Base-by-base conservation (phyloP, 2,888 invertebrate species). In the Prosopocoilus inquinatus region DNA sequence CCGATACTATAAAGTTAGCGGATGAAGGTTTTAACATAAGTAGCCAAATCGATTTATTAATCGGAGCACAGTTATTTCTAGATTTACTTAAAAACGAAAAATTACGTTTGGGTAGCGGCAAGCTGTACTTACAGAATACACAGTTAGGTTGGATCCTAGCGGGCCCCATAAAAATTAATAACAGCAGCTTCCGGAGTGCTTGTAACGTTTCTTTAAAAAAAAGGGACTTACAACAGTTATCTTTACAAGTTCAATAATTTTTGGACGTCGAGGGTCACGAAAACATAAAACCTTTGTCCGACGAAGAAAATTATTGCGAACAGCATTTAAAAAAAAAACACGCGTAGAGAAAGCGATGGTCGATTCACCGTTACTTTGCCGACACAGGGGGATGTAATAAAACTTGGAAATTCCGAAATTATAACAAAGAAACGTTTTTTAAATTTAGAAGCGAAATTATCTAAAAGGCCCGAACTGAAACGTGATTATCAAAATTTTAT, bases 91-190 rank as follows among this genome's bases (percentile, higher is more conserved):
- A 35, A 36, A 11, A 15, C n/a, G 58, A 47, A n/a, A 47, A 53
- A 48, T 51, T 52, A 13, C 11, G 11, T 49, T 15, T 49, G 20
- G 41, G 35, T 20, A 49, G 43, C 7, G 38, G 53, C 32, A 34
- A 45, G 13, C 59, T 55, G 5, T 36, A 53, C 13, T 51, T 61
- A 7, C 57, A 64, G 46, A 58, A 63, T 20, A 61, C 65, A 9
- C 13, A 39, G 38, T 50, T 64, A 11, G 61, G 64, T 8, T 61
- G 62, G 59, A 50, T 65, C 15, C n/a, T 62, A n/a, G 47, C 59
- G n/a, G 62, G 63, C 3, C 9, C 34, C 3, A 12, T 13, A 32
- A 28, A 46, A 9, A 33, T 20, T 11, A 9, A 20, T 3, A 4
- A 41, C 2, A 43, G 13, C 11, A n/a, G 9, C 12, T 3, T 2